Conservation (phyloP, 2,888 invertebrate genomes). For the Dryococelus australis region DNA sequence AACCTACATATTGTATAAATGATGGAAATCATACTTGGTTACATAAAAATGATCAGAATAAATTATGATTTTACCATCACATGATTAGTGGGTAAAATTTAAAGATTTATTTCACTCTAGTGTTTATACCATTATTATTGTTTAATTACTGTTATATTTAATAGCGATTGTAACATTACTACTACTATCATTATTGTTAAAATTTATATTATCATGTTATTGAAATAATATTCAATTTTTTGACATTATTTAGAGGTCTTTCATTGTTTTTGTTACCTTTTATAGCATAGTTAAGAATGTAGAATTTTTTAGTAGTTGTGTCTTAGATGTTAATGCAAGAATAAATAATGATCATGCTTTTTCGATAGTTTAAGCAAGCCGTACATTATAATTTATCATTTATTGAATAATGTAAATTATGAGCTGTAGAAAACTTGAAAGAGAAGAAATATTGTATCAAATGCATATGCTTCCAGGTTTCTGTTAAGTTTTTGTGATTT, state of each 20-base stretch:
- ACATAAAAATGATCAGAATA: background rate
- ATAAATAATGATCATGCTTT: constrained; percentile 16
- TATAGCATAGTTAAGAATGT: background rate
- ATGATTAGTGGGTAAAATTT: background rate
- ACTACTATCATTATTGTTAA: constrained; percentile 10
- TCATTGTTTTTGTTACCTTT: constrained; percentile 26
- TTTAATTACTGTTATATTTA: constrained; percentile 13
- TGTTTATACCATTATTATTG: background rate
- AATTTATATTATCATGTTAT: constrained; percentile 3
- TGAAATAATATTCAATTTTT: constrained; percentile 1
- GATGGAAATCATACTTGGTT: background rate
- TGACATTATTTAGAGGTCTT: constrained; percentile 12
- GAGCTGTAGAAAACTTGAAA: background rate
- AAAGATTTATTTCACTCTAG: background rate
- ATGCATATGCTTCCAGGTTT: constrained; percentile 16
- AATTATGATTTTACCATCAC: background rate
- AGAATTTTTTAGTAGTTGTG: background rate
- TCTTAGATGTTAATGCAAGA: background rate
- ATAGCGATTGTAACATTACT: constrained; percentile 13
- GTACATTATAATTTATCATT: constrained; percentile 5
- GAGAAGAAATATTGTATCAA: background rate
- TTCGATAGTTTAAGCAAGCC: constrained; percentile 7
- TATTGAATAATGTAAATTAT: constrained; percentile 19
- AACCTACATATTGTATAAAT: background rate
- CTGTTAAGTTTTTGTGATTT: background rate